Evolutionary conservation across 92 coral and sea anemone species (phyloP).

Genomic region (Siderastrea siderea): DNA sequence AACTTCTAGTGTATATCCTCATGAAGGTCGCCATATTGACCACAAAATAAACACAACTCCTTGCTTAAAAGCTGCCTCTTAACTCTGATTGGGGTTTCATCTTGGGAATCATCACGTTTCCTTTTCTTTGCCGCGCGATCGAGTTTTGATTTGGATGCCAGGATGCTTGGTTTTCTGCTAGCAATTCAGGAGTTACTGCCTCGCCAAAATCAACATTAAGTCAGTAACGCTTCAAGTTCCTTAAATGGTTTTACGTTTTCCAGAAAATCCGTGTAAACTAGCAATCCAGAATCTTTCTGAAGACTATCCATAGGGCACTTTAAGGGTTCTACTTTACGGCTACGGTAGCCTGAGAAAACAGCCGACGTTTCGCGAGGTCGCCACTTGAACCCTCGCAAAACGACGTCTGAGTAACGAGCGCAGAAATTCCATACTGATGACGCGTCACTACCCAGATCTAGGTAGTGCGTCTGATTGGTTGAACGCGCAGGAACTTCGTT

Average conservation of each 20-base stretch:
- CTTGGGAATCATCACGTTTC: conserved; percentile 11
- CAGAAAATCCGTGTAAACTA: conserved; percentile 10
- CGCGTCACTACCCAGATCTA: too few species aligned
- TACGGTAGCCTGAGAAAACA: background rate
- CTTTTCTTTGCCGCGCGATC: conserved; percentile 12
- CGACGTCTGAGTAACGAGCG: too few species aligned
- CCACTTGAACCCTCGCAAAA: too few species aligned
- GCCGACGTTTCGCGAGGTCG: too few species aligned
- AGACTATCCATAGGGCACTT: conserved; percentile 38
- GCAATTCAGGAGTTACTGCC: conserved; percentile 34
- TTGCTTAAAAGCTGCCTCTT: conserved; percentile 14
- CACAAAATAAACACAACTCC: conserved; percentile 30
- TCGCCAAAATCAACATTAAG: conserved; percentile 18
- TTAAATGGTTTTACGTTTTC: conserved; percentile 24
- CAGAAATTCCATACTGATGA: too few species aligned
- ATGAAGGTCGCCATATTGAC: conserved; percentile 19
- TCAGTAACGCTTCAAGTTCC: conserved; percentile 17
- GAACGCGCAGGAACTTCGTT: too few species aligned
- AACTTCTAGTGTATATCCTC: conserved; percentile 27
- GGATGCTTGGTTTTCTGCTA: conserved; percentile 2
- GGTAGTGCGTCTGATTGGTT: too few species aligned
- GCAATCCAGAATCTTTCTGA: conserved; percentile 22
- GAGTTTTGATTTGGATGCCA: conserved; percentile 40
- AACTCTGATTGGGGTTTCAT: conserved; percentile 34
- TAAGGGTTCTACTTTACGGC: conserved; percentile 29